Conservation (phyloP, 1,140 invertebrate genomes). For the Pseudachorutes palmiensis region DNA sequence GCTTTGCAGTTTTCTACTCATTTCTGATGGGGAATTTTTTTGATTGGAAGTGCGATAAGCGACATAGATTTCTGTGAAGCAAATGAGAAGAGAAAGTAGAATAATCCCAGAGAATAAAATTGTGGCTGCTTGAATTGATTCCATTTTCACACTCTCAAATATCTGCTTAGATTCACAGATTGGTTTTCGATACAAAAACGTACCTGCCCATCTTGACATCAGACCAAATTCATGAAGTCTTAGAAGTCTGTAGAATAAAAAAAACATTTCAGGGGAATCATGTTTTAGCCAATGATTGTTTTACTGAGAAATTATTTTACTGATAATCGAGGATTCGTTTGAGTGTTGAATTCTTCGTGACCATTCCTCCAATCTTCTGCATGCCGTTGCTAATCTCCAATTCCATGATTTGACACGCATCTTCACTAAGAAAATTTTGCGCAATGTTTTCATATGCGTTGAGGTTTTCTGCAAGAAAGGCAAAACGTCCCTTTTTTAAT, state of each 20-base stretch:
- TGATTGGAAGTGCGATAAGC: no score
- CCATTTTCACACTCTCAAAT: background rate
- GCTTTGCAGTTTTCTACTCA: no score
- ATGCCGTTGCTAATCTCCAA: slow-evolving; percentile 10
- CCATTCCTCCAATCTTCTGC: slow-evolving; percentile 24
- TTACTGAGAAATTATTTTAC: slow-evolving; percentile 4
- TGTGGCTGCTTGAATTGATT: background rate
- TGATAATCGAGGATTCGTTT: slow-evolving; percentile 29
- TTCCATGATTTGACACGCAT: slow-evolving; percentile 21
- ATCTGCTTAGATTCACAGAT: background rate
- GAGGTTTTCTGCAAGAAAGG: slow-evolving; percentile 19
- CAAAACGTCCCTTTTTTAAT: no score
- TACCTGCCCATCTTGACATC: slow-evolving; percentile 10
- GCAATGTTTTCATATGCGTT: slow-evolving; percentile 12
- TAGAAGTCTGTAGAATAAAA: slow-evolving; percentile 19
- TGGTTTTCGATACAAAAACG: slow-evolving; percentile 10
- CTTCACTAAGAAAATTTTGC: slow-evolving; percentile 1
- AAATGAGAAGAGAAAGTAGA: no score
- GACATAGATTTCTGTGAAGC: no score
- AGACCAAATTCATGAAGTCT: slow-evolving; percentile 16
- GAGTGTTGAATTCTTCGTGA: slow-evolving; percentile 13
- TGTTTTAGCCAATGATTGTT: background rate
- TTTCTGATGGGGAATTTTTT: no score
- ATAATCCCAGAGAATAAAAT: no score
- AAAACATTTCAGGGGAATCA: slow-evolving; percentile 4